Conservation (phyloP, 2,888 invertebrate genomes). For the Dione juno region DNA sequence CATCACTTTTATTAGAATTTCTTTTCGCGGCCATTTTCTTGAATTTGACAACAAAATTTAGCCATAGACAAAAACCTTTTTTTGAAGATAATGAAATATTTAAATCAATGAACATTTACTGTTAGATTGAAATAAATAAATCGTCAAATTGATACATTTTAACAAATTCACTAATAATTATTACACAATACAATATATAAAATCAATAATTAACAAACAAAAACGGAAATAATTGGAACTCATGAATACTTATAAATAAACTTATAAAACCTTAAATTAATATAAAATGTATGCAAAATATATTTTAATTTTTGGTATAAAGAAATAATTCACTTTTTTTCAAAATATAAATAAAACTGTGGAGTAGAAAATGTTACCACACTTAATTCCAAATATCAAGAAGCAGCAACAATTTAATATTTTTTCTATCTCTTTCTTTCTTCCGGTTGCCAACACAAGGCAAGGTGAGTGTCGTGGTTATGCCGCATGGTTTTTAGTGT, state of each 20-base stretch:
- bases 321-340: not conserved
- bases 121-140: not conserved
- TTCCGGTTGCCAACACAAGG: conserved; percentile 78
- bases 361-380: conserved; percentile 5
- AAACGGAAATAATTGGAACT: no score
- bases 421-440: conserved; percentile 60
- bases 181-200: no score
- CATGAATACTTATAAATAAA: not conserved
- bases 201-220: no score
- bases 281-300: no score
- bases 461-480: conserved; percentile 71
- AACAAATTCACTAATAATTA: no score
- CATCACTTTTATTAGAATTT: conserved; percentile 85
- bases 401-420: conserved; percentile 8
- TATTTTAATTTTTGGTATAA: not conserved
- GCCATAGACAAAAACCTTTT: conserved; percentile 31
- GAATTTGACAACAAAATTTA: conserved; percentile 56
- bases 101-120: no score
- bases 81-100: not conserved
- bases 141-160: not conserved
- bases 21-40: conserved; percentile 87
- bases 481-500: conserved; percentile 71
- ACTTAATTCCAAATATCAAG: not conserved
- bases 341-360: not conserved
- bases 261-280: not conserved